A percentile compares a stretch with the other conserved stretches of the same genome.
Evolutionary conservation across 1,140 invertebrate genomes (phyloP).

Genomic region (Phymastichus coffea): DNA sequence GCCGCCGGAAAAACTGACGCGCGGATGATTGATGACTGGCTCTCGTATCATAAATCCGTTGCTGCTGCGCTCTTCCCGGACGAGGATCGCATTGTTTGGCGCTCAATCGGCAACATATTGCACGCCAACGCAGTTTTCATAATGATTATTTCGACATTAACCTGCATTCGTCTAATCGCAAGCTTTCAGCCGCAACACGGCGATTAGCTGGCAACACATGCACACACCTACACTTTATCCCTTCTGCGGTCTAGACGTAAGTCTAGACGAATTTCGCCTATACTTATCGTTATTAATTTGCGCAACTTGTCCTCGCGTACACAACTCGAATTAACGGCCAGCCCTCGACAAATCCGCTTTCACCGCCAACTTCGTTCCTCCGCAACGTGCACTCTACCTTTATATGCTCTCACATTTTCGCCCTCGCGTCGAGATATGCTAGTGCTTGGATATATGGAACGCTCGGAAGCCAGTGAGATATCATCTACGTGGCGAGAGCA

Average conservation of each 20-base stretch:
- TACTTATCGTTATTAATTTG: slow-evolving; percentile 51
- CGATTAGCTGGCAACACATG: no score
- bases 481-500: no score
- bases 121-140: slow-evolving; percentile 4
- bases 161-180: slow-evolving; percentile 1
- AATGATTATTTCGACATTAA: not conserved
- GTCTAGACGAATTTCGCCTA: no score
- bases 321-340: slow-evolving; percentile 33
- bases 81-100: not conserved
- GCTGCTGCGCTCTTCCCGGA: not conserved
- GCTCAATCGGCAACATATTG: no score
- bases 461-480: no score
- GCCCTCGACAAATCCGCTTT: slow-evolving; percentile 38
- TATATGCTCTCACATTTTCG: no score
- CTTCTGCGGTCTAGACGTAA: slow-evolving; percentile 47
- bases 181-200: no score
- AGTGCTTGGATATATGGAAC: no score
- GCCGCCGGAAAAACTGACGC: slow-evolving; percentile 3
- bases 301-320: no score
- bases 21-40: slow-evolving; percentile 14
- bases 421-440: no score
- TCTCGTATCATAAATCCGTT: not conserved
- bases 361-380: not conserved
- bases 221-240: slow-evolving; percentile 40
- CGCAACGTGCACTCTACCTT: no score